Base-by-base conservation (phyloP, 2,888 invertebrate species). In the Agrotis ipsilon region DNA sequence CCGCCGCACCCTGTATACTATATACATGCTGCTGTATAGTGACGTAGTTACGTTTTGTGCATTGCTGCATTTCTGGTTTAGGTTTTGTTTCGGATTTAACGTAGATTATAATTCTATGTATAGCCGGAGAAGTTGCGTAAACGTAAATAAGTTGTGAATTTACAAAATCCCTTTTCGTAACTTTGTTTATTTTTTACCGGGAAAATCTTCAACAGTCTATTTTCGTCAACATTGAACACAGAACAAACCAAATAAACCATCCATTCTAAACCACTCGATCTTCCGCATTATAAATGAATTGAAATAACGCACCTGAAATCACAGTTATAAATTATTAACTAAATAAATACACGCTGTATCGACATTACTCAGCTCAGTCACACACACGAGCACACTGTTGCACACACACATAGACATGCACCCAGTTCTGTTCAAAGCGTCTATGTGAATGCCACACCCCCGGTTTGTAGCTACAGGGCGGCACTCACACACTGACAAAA, bases 361-460 rank as follows among this genome's bases (percentile, higher is more conserved):
- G 81, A 77, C 74, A 78, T 80, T 77, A 84, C 83, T 85, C 84
- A 84, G 86, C 75, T 80, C 74, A 78, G 74, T 80, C 80, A 83
- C 84, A 72, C 87, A 81, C 77, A 80, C 87, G 19, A 6, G 3
- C 58, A 6, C 43, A 72, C 32, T 18, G 66, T 75, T 78, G 78
- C 74, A 82, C 87, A 60, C 87, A 88, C 87, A 89, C 89, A 86
- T 16, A 19, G 74, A 49, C 87, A 78, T 45, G 86, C 88, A 86
- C 89, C 89, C 80, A 87, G 87, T 85, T 89, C 88, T 86, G 75
- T 81, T 85, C 86, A 85, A 85, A 88, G 86, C 88, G 75, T 75
- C 69, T 84, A 84, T 82, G 78, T 76, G 75, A 72, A 73, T 87
- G 94, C 94, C 96, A 95, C 96, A 94, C 95, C 95, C 94, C 93